Percentiles rank a stretch among this genome's conserved stretches.
Evolutionary conservation across 2,113 vertebrate species (phyloP).

Genomic region (Beaufortia kweichowensis): DNA sequence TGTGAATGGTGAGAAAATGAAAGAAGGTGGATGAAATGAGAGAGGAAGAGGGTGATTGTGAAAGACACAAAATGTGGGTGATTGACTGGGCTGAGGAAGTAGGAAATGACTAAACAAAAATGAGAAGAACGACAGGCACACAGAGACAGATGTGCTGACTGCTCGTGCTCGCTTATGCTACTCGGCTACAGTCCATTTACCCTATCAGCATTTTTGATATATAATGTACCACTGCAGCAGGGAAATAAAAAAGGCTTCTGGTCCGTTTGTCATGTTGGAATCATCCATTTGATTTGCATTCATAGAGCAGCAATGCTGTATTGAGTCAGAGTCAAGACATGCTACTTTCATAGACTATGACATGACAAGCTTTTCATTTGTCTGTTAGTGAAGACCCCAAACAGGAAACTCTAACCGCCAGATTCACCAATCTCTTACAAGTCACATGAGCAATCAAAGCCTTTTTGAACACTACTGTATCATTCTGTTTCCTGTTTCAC

Average conservation of each 20-base stretch:
- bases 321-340: no score
- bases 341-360: no score
- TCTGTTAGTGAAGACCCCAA: background rate
- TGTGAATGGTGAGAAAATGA: background rate
- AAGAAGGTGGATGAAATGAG: background rate
- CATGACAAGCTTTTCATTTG: no score
- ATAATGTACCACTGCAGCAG: conserved; percentile 11
- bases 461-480: background rate
- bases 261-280: no score
- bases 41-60: conserved; percentile 5
- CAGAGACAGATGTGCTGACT: background rate
- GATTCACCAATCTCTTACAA: background rate
- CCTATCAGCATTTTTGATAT: conserved; percentile 6
- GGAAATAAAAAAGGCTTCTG: background rate
- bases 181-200: background rate
- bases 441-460: background rate
- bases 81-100: conserved; percentile 11
- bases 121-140: conserved; percentile 6
- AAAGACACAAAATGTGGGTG: background rate
- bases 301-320: no score
- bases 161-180: background rate
- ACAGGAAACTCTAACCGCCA: conserved; percentile 21
- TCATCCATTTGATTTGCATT: no score
- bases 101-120: conserved; percentile 29
- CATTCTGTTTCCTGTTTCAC: background rate